Conservation (phyloP, 2,113 vertebrate genomes). For the Indicator indicator region DNA sequence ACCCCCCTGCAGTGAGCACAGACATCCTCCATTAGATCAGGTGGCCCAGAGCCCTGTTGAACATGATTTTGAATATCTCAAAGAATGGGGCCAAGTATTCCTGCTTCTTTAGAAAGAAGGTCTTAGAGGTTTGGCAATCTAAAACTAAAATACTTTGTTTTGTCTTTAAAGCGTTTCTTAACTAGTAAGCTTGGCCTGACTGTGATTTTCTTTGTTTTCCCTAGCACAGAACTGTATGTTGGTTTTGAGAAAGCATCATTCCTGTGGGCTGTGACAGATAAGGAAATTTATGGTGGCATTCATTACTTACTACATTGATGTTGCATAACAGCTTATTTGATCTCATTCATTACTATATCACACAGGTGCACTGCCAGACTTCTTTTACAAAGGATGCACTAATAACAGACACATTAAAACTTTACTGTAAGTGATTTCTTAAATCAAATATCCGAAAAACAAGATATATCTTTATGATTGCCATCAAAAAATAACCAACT, state of each 20-base stretch:
- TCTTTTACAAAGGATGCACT: constrained; percentile 50
- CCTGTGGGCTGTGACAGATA: constrained; percentile 32
- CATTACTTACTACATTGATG: constrained; percentile 45
- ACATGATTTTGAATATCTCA: too few species aligned
- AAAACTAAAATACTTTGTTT: neutral
- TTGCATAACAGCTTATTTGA: constrained; percentile 40
- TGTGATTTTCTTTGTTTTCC: constrained; percentile 19
- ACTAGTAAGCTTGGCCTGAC: constrained; percentile 25
- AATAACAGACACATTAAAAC: constrained; percentile 11
- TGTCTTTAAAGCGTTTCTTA: constrained; percentile 56
- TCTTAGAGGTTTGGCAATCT: neutral
- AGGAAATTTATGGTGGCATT: constrained; percentile 58
- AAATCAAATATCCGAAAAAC: constrained; percentile 61
- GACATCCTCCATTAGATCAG: too few species aligned
- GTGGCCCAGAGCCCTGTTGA: too few species aligned
- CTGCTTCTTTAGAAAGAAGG: neutral
- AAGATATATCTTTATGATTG: constrained; percentile 30
- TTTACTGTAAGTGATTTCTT: constrained; percentile 59
- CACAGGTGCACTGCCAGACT: constrained; percentile 25
- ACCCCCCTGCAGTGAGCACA: too few species aligned
- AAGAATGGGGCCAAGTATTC: too few species aligned
- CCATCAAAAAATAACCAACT: neutral
- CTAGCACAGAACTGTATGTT: neutral
- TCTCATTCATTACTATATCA: constrained; percentile 68
- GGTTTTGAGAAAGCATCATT: constrained; percentile 49